phyloP scores from a whole-genome alignment of 2,797 vertebrate genomes.

The Tinamus major region DNA sequence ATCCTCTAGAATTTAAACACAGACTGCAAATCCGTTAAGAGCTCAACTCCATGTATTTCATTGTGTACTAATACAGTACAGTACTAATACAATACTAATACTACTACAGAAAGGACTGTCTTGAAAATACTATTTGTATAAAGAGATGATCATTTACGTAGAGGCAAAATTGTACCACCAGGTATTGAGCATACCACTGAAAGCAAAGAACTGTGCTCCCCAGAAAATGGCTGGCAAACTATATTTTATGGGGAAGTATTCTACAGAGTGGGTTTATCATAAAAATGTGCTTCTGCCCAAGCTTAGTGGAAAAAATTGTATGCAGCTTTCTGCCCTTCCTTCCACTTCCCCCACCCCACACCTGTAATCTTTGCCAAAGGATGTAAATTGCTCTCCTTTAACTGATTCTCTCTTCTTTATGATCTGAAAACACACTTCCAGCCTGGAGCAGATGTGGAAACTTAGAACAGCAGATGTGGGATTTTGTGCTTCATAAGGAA shows the following conservation, averaged over 20 bases:
- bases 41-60: neutral
- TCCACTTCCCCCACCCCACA: neutral
- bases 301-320: neutral
- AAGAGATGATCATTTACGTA: neutral
- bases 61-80: no score
- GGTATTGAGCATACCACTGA: neutral
- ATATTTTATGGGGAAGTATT: neutral
- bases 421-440: constrained; percentile 22
- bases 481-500: constrained; percentile 40
- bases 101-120: no score
- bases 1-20: neutral
- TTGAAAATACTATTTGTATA: neutral
- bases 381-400: constrained; percentile 1
- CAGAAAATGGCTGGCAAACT: neutral
- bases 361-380: constrained; percentile 12
- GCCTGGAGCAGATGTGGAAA: constrained; percentile 43
- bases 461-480: constrained; percentile 18
- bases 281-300: neutral
- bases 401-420: constrained; percentile 18
- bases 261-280: neutral
- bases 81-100: no score
- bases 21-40: neutral
- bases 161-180: neutral
- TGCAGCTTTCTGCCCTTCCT: neutral
- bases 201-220: neutral